These are phyloP conservation scores for Hirtodrosophila histrioides DNA, from an alignment of 2,888 invertebrate species.

Conservation along the genomic window DNA sequence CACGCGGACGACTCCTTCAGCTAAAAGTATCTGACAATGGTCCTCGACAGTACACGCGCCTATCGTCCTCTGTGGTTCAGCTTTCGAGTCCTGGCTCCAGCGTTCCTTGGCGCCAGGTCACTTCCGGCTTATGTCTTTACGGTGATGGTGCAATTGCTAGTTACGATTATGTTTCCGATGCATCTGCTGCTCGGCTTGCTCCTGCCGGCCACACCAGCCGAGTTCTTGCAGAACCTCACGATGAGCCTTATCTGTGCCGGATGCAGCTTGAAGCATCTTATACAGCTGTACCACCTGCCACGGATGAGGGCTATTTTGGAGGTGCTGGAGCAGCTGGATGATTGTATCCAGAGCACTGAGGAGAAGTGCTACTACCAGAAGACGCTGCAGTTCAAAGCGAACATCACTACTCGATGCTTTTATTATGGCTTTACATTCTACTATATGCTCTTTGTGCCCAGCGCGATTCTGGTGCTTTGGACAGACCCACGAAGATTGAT, in stretches of 20 bases:
- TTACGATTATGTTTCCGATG: constrained; percentile 58
- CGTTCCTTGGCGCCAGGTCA: constrained; percentile 40
- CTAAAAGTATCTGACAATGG: constrained; percentile 31
- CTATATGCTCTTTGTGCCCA: constrained; percentile 6
- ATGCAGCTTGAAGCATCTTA: constrained; percentile 62
- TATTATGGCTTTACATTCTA: constrained; percentile 36
- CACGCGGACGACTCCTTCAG: background rate
- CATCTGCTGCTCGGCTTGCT: constrained; percentile 60
- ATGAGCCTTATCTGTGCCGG: constrained; percentile 31
- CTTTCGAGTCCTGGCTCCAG: constrained; percentile 45
- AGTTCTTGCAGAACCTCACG: constrained; percentile 55
- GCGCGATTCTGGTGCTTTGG: constrained; percentile 9
- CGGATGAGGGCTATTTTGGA: constrained; percentile 45
- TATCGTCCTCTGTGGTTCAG: constrained; percentile 59
- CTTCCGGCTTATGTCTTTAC: constrained; percentile 23
- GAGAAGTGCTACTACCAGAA: constrained; percentile 46
- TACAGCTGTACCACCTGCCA: constrained; percentile 39
- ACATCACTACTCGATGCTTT: constrained; percentile 41
- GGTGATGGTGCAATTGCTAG: constrained; percentile 35
- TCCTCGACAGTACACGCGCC: constrained; percentile 42
- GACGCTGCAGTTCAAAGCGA: constrained; percentile 19
- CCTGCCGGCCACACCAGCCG: constrained; percentile 19
- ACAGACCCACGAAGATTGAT: constrained; percentile 27
- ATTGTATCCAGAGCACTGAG: constrained; percentile 24
- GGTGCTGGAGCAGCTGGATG: constrained; percentile 43